These are phyloP conservation scores for Nothoprocta pentlandii DNA, from an alignment of 2,113 vertebrate species.

Conservation along the genomic window DNA sequence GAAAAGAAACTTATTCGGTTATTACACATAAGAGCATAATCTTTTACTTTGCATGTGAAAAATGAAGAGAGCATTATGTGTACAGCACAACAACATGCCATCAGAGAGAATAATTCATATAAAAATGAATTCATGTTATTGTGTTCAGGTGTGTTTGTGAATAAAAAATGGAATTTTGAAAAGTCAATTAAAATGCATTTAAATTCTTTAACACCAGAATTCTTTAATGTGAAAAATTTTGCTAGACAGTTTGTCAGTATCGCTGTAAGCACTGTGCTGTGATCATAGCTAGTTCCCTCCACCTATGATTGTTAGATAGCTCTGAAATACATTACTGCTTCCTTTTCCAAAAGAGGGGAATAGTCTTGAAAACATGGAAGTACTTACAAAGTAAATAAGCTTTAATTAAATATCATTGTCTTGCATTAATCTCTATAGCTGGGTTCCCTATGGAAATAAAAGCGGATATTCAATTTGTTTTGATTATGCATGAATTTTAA, in stretches of 20 bases:
- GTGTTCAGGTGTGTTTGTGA: slow-evolving; percentile 57
- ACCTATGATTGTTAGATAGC: slow-evolving; percentile 44
- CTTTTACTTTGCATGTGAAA: slow-evolving; percentile 37
- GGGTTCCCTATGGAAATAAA: slow-evolving; percentile 79
- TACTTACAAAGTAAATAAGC: slow-evolving; percentile 82
- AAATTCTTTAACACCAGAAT: slow-evolving; percentile 58
- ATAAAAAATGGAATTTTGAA: slow-evolving; percentile 59
- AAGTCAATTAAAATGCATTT: slow-evolving; percentile 75
- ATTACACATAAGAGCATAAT: background rate
- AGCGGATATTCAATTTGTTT: slow-evolving; percentile 82
- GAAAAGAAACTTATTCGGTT: slow-evolving; percentile 34
- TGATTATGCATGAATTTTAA: slow-evolving; percentile 77
- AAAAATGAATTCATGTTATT: slow-evolving; percentile 56
- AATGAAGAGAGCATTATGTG: background rate
- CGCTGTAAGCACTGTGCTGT: background rate
- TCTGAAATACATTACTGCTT: slow-evolving; percentile 55
- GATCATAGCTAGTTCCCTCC: slow-evolving; percentile 61
- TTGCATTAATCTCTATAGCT: slow-evolving; percentile 81
- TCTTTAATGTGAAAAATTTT: slow-evolving; percentile 68
- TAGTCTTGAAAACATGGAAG: slow-evolving; percentile 62
- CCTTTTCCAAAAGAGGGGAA: slow-evolving; percentile 50
- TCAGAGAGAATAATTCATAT: slow-evolving; percentile 73
- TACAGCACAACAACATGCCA: slow-evolving; percentile 31
- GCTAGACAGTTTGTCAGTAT: slow-evolving; percentile 50
- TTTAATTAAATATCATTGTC: slow-evolving; percentile 86